Percentiles rank a stretch among this genome's conserved stretches.
Conservation (phyloP, 2,113 vertebrate genomes). For the Antennarius striatus region DNA sequence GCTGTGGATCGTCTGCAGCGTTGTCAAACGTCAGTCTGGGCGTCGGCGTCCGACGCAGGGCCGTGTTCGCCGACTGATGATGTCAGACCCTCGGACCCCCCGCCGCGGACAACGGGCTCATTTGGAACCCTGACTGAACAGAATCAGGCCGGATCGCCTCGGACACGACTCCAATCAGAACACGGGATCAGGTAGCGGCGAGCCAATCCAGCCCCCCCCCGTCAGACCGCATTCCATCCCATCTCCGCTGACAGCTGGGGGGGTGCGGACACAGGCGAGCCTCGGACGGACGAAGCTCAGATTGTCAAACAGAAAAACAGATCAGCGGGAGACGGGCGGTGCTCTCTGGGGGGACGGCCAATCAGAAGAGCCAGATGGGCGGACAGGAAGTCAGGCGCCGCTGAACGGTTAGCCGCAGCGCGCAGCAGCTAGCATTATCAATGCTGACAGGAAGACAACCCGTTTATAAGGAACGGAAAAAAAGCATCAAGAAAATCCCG, state of each 20-base stretch:
- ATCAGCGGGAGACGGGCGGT: conserved; percentile 51
- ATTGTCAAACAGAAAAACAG: conserved; percentile 70
- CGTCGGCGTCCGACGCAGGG: conserved; percentile 29
- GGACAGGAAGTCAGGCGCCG: conserved; percentile 51
- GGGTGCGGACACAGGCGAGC: conserved; percentile 41
- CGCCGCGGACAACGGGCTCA: conserved; percentile 11
- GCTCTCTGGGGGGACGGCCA: conserved; percentile 35
- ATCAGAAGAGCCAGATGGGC: conserved; percentile 49
- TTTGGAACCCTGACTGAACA: conserved; percentile 31
- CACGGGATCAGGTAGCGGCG: conserved; percentile 32
- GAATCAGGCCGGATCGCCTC: not conserved
- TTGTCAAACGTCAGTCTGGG: conserved; percentile 35
- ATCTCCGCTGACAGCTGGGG: conserved; percentile 52
- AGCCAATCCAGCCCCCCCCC: conserved; percentile 46
- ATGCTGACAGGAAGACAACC: conserved; percentile 75
- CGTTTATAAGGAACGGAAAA: conserved; percentile 65
- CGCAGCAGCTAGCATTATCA: conserved; percentile 64
- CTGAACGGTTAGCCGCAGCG: conserved; percentile 48
- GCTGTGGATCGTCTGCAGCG: too few relatives aligned
- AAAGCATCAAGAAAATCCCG: conserved; percentile 63
- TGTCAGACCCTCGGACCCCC: conserved; percentile 26
- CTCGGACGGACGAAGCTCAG: conserved; percentile 69
- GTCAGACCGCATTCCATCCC: conserved; percentile 66
- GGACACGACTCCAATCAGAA: conserved; percentile 12
- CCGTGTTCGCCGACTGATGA: conserved; percentile 56